phyloP scores from a whole-genome alignment of 2,888 invertebrate species.

The Isotomurus palustris region DNA sequence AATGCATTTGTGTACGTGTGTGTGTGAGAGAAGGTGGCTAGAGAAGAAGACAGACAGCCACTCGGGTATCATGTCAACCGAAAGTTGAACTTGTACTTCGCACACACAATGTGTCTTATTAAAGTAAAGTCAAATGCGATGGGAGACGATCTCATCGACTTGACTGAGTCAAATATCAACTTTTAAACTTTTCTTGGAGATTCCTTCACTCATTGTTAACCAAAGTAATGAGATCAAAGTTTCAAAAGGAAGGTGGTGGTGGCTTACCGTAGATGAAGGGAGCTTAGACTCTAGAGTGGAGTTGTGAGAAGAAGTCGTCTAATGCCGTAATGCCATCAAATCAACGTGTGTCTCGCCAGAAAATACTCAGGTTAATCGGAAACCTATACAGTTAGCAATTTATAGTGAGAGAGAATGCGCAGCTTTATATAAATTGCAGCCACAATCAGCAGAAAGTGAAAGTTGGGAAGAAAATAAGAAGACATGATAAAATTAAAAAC shows the following conservation, averaged over 20 bases:
- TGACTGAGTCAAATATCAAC: not conserved
- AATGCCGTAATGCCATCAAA: no score
- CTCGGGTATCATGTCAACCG: not conserved
- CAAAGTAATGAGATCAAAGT: constrained; percentile 6
- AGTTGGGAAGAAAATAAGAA: no score
- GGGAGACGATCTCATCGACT: not conserved
- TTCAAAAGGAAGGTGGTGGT: not conserved
- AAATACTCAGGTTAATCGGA: no score
- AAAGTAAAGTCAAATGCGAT: not conserved
- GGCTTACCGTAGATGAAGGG: not conserved
- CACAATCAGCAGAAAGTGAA: no score
- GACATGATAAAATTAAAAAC: no score
- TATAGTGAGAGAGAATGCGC: no score
- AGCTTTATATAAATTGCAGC: no score
- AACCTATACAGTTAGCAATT: no score
- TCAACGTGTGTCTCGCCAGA: no score
- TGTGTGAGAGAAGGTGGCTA: not conserved
- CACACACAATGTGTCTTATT: not conserved
- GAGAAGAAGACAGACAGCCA: not conserved
- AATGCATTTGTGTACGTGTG: not conserved
- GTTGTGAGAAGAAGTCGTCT: no score
- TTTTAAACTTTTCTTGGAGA: not conserved
- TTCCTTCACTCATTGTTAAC: constrained; percentile 10
- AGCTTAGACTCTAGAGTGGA: no score
- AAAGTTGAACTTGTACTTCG: not conserved